A percentile compares a stretch with the other conserved stretches of the same genome.
Conservation (phyloP, 2,888 invertebrate species). For the Blera fallax region DNA sequence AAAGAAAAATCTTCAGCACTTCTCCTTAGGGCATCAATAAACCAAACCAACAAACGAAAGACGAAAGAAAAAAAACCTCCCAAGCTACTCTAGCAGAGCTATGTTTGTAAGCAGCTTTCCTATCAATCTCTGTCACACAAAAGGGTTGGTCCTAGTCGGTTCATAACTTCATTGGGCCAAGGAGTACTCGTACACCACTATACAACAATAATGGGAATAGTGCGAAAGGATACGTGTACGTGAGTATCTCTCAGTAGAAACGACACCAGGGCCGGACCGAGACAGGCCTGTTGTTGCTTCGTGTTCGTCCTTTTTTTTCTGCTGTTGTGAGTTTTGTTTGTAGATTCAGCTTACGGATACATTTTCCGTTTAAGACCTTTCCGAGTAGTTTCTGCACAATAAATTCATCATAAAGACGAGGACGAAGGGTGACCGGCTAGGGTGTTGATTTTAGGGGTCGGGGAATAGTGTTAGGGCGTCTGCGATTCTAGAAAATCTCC, state of each 20-base stretch:
- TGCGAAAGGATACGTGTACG: conserved; percentile 3
- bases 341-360: conserved; percentile 18
- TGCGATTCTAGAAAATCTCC: conserved; percentile 18
- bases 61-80: background rate
- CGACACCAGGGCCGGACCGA: background rate
- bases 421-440: background rate
- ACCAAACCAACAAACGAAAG: conserved; percentile 22
- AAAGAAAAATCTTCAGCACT: conserved; percentile 6
- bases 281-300: background rate
- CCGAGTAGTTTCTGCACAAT: conserved; percentile 44
- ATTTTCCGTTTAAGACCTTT: conserved; percentile 27
- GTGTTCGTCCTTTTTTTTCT: background rate
- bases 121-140: conserved; percentile 57
- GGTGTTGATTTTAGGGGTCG: background rate
- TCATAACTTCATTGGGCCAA: conserved; percentile 41
- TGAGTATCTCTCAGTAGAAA: background rate
- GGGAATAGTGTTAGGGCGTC: background rate
- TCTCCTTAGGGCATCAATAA: conserved; percentile 31
- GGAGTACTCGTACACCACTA: background rate
- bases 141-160: conserved; percentile 27
- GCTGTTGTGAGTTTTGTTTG: background rate
- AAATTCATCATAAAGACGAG: conserved; percentile 51
- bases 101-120: conserved; percentile 15
- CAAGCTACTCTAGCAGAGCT: background rate
- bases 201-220: background rate